phyloP scores from a whole-genome alignment of 2,797 vertebrate genomes.

The Jordanella pulchra region DNA sequence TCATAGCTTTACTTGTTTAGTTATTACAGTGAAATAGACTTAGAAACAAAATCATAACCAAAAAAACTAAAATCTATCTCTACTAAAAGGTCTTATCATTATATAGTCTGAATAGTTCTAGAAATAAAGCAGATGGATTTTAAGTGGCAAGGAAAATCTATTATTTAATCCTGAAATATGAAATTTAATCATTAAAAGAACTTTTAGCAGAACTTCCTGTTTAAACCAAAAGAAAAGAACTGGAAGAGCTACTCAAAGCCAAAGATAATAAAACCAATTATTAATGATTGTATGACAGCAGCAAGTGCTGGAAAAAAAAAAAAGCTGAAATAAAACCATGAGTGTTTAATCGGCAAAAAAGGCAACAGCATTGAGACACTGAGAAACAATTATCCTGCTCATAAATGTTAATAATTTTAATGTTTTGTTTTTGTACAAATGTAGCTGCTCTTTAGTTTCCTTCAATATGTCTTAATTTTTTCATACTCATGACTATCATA shows the following conservation, averaged over 20 bases:
- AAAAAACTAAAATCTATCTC: neutral
- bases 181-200: neutral
- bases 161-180: neutral
- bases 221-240: neutral
- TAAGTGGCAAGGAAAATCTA: neutral
- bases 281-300: neutral
- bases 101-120: neutral
- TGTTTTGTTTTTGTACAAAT: neutral
- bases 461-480: neutral
- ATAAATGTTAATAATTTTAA: neutral
- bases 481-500: neutral
- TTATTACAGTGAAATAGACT: neutral
- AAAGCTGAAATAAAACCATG: neutral
- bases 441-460: neutral
- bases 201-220: neutral
- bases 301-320: neutral
- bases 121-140: neutral
- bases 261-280: constrained; percentile 1
- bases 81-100: neutral
- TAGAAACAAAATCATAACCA: neutral
- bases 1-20: neutral
- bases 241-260: neutral
- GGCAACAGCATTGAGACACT: neutral
- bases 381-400: neutral
- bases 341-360: neutral